These are phyloP conservation scores for Halcyon leucocephala DNA, from an alignment of 2,797 vertebrate genomes.

Conservation along the genomic window DNA sequence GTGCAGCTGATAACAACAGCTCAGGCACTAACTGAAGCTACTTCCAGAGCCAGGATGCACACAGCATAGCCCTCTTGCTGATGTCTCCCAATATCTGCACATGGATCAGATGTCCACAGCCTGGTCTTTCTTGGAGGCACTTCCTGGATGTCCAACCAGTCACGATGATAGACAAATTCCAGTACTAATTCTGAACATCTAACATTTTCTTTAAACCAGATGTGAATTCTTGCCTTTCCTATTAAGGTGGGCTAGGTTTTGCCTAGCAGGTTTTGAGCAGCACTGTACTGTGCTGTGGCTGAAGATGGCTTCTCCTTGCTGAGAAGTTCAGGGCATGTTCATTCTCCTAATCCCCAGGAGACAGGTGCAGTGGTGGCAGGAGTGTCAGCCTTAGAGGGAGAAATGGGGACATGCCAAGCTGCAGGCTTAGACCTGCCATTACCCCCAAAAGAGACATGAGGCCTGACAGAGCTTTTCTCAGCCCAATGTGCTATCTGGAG, in stretches of 20 bases:
- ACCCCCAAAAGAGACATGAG: background rate
- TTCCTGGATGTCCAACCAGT: background rate
- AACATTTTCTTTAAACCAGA: background rate
- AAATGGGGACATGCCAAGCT: background rate
- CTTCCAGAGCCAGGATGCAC: background rate
- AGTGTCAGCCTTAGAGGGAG: background rate
- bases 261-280: background rate
- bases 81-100: background rate
- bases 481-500: background rate
- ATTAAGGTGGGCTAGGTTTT: background rate
- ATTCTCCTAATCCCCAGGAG: background rate
- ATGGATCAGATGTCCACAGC: background rate
- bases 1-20: rapidly evolving
- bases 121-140: background rate
- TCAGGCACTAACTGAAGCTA: background rate
- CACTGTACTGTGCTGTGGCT: background rate
- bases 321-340: background rate
- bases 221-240: background rate
- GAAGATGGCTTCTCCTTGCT: background rate
- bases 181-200: background rate
- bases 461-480: background rate
- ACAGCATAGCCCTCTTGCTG: rapidly evolving
- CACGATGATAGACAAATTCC: background rate
- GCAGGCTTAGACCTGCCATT: background rate
- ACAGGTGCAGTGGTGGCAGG: background rate